Conservation (phyloP, 2,113 vertebrate species). For the Protobothrops mucrosquamatus region DNA sequence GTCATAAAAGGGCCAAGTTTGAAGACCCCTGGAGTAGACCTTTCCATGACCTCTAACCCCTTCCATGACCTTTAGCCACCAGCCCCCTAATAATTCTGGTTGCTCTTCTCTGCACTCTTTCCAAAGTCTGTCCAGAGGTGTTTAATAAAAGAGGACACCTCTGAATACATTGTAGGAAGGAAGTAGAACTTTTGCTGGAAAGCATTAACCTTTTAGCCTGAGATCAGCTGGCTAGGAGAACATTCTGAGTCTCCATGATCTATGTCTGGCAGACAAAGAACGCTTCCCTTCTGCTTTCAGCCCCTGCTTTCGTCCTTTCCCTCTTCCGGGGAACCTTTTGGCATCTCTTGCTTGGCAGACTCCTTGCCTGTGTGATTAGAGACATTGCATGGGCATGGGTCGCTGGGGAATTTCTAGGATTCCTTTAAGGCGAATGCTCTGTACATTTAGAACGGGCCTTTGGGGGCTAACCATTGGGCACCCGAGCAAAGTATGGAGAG, state of each 20-base stretch:
- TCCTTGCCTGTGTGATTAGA: neutral
- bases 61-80: neutral
- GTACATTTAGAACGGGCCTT: neutral
- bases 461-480: neutral
- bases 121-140: neutral
- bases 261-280: too few species aligned
- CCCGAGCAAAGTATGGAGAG: too few species aligned
- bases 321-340: neutral
- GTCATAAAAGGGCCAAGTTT: too few species aligned
- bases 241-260: neutral
- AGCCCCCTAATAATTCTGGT: neutral
- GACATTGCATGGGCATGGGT: neutral
- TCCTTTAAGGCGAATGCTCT: neutral
- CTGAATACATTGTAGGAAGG: neutral
- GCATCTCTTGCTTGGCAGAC: neutral
- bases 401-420: neutral
- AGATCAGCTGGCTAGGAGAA: neutral
- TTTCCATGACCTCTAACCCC: too few species aligned
- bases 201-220: neutral
- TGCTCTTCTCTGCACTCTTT: neutral
- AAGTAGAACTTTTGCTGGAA: neutral
- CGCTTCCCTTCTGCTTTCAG: too few species aligned
- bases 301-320: neutral
- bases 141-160: neutral
- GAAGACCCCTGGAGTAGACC: too few species aligned